A percentile compares a stretch with the other conserved stretches of the same genome.
Conservation (phyloP, 2,888 invertebrate genomes). For the Drosophila barbarae region DNA sequence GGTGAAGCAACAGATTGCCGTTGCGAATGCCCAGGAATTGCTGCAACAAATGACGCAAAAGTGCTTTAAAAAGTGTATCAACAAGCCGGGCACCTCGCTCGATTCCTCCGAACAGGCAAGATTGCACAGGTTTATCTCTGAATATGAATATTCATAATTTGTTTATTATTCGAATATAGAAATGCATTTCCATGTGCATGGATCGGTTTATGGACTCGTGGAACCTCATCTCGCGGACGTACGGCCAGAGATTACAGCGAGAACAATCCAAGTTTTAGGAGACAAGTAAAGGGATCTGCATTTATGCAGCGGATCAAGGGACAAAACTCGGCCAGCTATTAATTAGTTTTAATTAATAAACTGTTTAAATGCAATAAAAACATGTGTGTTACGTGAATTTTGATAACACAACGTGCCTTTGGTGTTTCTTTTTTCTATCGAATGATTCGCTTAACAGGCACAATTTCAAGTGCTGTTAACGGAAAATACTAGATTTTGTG, state of each 20-base stretch:
- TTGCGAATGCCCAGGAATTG: slow-evolving; percentile 95
- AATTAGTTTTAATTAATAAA: slow-evolving; percentile 38
- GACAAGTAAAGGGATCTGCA: slow-evolving; percentile 14
- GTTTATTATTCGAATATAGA: slow-evolving; percentile 80
- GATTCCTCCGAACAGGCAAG: slow-evolving; percentile 92
- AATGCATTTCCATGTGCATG: slow-evolving; percentile 98
- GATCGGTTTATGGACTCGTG: slow-evolving; percentile 98
- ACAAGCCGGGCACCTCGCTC: slow-evolving; percentile 92
- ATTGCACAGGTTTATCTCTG: background rate
- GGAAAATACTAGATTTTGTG: background rate
- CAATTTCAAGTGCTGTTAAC: slow-evolving; percentile 3
- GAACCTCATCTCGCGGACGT: slow-evolving; percentile 94
- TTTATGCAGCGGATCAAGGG: slow-evolving; percentile 17
- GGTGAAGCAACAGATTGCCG: slow-evolving; percentile 96
- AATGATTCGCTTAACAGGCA: slow-evolving; percentile 4
- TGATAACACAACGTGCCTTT: slow-evolving; percentile 53
- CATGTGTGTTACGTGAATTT: slow-evolving; percentile 43
- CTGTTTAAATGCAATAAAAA: slow-evolving; percentile 38
- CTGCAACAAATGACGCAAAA: slow-evolving; percentile 97
- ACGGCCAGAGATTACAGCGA: slow-evolving; percentile 89
- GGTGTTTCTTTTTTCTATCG: slow-evolving; percentile 10
- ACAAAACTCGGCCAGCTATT: slow-evolving; percentile 28
- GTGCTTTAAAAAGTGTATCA: slow-evolving; percentile 96
- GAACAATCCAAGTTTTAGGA: slow-evolving; percentile 80
- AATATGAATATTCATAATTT: background rate